phyloP scores from a whole-genome alignment of 53 echinoderm and acorn worm species.

The Arbacia lixula region DNA sequence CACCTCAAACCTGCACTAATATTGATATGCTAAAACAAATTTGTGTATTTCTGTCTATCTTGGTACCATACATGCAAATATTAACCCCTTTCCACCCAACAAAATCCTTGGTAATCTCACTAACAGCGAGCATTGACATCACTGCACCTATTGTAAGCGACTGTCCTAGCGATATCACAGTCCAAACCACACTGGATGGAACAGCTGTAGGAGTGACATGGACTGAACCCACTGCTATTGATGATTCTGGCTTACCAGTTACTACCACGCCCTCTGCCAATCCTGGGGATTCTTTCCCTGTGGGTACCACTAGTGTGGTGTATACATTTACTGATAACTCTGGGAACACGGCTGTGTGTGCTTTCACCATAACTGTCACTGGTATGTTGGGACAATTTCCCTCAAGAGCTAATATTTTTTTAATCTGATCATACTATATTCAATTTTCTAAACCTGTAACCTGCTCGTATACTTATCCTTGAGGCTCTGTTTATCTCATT shows the following conservation, averaged over 20 bases:
- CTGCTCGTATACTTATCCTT: no score
- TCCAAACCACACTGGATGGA: slow-evolving; percentile 17
- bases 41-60: no score
- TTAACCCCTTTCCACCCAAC: no score
- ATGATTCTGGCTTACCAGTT: slow-evolving; percentile 39
- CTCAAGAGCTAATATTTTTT: no score
- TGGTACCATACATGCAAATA: no score
- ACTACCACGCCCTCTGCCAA: slow-evolving; percentile 20
- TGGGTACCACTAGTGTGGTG: slow-evolving; percentile 62
- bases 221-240: slow-evolving; percentile 31
- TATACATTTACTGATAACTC: slow-evolving; percentile 69
- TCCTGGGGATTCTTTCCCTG: slow-evolving; percentile 58
- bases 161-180: slow-evolving; percentile 15
- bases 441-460: no score
- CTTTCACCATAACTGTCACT: background rate
- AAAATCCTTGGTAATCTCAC: no score
- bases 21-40: background rate
- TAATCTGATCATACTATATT: no score
- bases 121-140: slow-evolving; percentile 23
- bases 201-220: slow-evolving; percentile 18
- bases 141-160: slow-evolving; percentile 5
- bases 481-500: no score
- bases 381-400: no score
- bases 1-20: no score
- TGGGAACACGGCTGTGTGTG: slow-evolving; percentile 29